Evolutionary conservation across 35 echinoderm and acorn worm species (phyloP).

Genomic region (Apostichopus californicus): DNA sequence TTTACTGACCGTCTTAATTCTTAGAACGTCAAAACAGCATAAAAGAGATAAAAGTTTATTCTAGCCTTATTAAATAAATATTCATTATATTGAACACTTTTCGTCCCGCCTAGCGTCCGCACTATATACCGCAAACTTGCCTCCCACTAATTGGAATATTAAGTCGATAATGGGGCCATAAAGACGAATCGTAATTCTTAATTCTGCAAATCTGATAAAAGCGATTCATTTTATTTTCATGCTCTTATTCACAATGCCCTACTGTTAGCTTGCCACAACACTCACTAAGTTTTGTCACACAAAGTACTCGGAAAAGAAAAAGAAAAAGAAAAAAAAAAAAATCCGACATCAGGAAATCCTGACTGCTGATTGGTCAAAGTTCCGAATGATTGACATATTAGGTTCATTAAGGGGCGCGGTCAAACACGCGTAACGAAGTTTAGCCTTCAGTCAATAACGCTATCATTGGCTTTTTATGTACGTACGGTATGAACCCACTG

Average conservation of each 20-base stretch:
- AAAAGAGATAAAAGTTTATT: not conserved
- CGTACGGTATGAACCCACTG: not conserved
- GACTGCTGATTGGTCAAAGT: slow-evolving; percentile 40
- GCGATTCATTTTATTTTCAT: slow-evolving; percentile 36
- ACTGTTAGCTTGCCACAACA: not conserved
- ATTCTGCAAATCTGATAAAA: slow-evolving; percentile 47
- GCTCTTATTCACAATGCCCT: not conserved
- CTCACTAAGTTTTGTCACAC: slow-evolving; percentile 18
- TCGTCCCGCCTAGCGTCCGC: not conserved
- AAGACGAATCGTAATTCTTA: slow-evolving; percentile 9
- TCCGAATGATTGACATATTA: slow-evolving; percentile 43
- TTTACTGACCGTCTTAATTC: not conserved
- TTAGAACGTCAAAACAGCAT: not conserved
- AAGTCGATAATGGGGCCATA: slow-evolving; percentile 27
- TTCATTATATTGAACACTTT: not conserved
- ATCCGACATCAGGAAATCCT: not conserved
- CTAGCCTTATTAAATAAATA: slow-evolving; percentile 19
- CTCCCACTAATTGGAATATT: slow-evolving; percentile 25
- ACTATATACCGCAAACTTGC: not conserved
- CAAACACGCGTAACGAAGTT: slow-evolving; percentile 57
- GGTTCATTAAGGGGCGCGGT: slow-evolving; percentile 49
- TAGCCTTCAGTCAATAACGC: slow-evolving; percentile 51
- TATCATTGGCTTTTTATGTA: slow-evolving; percentile 59
- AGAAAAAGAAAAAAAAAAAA: not conserved
- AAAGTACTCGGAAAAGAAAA: slow-evolving; percentile 19